Evolutionary conservation across 2,113 vertebrate species (phyloP).

Genomic region (Stomatorhinus ivindoensis): DNA sequence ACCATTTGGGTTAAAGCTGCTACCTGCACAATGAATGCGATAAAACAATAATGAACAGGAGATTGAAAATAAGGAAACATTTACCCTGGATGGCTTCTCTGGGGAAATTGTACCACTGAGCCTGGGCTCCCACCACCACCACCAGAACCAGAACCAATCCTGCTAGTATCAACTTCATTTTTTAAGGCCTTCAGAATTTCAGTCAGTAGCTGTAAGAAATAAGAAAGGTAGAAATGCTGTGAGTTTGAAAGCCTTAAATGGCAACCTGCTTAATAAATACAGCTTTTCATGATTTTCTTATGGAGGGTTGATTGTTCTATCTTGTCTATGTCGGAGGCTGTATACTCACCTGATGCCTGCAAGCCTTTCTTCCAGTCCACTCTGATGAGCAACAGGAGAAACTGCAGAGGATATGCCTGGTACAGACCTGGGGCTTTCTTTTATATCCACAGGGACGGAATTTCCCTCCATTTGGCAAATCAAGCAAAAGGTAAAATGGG

Average conservation of each 20-base stretch:
- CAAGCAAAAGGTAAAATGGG: neutral
- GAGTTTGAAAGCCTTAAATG: neutral
- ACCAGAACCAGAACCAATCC: slow-evolving; percentile 32
- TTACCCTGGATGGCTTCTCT: slow-evolving; percentile 26
- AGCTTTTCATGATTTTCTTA: neutral
- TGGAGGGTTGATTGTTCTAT: no score
- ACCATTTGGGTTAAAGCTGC: neutral
- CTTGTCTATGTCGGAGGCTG: neutral
- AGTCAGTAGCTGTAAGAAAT: neutral
- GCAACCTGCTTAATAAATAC: neutral
- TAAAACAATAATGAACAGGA: neutral
- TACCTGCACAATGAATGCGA: neutral
- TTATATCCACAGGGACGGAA: neutral
- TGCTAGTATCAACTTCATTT: slow-evolving; percentile 43
- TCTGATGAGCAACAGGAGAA: neutral
- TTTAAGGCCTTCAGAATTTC: slow-evolving; percentile 13
- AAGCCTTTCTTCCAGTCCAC: neutral
- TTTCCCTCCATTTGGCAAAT: neutral
- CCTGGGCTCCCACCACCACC: no score
- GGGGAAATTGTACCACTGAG: slow-evolving; percentile 6
- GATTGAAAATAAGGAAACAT: neutral
- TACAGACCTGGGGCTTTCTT: neutral
- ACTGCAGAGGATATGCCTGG: neutral
- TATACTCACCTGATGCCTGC: neutral
- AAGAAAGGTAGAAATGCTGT: neutral